Percentiles rank a stretch among this genome's conserved stretches.
Evolutionary conservation across 1,140 invertebrate species (phyloP).

Genomic region (Meteorus sp.): DNA sequence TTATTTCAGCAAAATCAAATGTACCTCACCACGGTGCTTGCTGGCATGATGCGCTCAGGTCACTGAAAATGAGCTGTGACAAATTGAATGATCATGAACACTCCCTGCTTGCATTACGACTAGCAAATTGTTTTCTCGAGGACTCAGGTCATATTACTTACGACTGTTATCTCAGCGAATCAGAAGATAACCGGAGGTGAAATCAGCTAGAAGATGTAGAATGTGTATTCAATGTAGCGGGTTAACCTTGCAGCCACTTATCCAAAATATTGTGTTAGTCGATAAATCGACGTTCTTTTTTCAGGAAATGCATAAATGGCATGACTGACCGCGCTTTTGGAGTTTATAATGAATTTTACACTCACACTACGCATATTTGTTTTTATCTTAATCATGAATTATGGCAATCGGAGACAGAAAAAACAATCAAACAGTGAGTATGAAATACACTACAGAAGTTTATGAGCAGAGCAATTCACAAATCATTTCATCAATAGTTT

Average conservation of each 20-base stretch:
- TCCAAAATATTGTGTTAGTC: slow-evolving; percentile 8
- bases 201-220: slow-evolving; percentile 9
- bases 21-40: slow-evolving; percentile 65
- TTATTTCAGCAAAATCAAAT: slow-evolving; percentile 41
- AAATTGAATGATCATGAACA: slow-evolving; percentile 65
- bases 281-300: too few relatives aligned
- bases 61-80: slow-evolving; percentile 62
- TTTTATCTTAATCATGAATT: slow-evolving; percentile 67
- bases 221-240: neutral
- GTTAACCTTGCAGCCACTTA: neutral
- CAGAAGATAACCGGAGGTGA: slow-evolving; percentile 46
- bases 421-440: slow-evolving; percentile 57
- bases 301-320: slow-evolving; percentile 60
- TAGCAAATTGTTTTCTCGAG: slow-evolving; percentile 70
- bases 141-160: slow-evolving; percentile 63
- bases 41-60: slow-evolving; percentile 64
- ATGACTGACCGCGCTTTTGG: slow-evolving; percentile 65
- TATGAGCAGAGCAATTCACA: slow-evolving; percentile 16
- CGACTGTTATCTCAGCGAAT: slow-evolving; percentile 56
- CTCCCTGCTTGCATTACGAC: slow-evolving; percentile 63
- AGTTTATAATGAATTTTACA: slow-evolving; percentile 70
- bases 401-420: slow-evolving; percentile 68
- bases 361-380: slow-evolving; percentile 71
- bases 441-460: slow-evolving; percentile 35
- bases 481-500: slow-evolving; percentile 44